Evolutionary conservation across 1,140 invertebrate species (phyloP), one percentile per base, ranked within the genome.

Genomic region (Sminthurides bifidus): DNA sequence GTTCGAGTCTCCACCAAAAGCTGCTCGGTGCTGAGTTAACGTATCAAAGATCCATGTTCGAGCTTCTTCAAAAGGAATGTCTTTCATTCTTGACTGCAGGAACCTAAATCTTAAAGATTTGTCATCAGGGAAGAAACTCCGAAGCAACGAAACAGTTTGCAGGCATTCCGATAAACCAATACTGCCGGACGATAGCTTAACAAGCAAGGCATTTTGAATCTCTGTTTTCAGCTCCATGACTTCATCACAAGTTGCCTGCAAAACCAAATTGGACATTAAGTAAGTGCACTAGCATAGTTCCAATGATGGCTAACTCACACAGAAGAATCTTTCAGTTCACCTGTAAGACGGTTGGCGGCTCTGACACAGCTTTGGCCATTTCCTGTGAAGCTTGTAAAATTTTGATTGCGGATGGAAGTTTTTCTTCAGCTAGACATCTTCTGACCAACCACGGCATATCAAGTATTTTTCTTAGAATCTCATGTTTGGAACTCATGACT

Each of bases 41-140:
- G 63, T 61, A 40, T 65, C 63, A 59, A 65, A 65, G 26, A 65
- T 56, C 63, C 63, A 65, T 27, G 59, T 44, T 10, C 63, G 26
- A 3, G 57, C 54, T 50, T 65, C 43, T 23, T 65, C 59, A 49
- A 65, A 65, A 23, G 45, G 43, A 23, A 65, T 43, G 23, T 61
- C 63, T 35, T 59, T 61, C 57, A 59, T 65, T 24, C 63, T n/a
- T 0, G 59, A 59, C 41, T 65, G 63, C n/a, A 65, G 49, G 50
- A 57, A 65, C 6, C 63, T 43, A 30, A 65, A 65, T 27, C 63
- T 19, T 8, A 65, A 37, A 8, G 59, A 52, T 33, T 61, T 59
- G 43, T 65, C 63, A 35, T 61, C 60, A 2, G 59, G 54, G 38
- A 65, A 65, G 23, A 65, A 65, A 40, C 58, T 65, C 31, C 63